Conservation (phyloP, 2,888 invertebrate species). For the Phaedon cochleariae region DNA sequence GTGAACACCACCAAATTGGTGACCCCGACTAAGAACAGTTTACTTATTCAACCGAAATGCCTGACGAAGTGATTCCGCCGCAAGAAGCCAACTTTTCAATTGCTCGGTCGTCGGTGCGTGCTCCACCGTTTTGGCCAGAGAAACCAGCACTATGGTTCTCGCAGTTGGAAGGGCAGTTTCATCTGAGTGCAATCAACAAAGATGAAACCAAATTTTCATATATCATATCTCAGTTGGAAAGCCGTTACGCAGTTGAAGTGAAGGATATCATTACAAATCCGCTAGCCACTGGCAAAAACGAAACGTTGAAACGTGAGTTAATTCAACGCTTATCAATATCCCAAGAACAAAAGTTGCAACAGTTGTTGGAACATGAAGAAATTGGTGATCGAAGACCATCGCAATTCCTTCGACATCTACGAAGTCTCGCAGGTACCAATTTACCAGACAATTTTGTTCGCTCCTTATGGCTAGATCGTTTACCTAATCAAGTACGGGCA, state of each 20-base stretch:
- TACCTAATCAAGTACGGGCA: neutral
- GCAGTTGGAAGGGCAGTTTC: neutral
- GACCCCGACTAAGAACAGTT: too few relatives aligned
- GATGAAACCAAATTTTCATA: neutral
- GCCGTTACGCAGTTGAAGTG: neutral
- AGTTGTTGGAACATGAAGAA: conserved; percentile 27
- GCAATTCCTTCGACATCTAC: neutral
- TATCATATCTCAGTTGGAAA: neutral
- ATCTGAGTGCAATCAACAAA: neutral
- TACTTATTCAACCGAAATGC: too few relatives aligned
- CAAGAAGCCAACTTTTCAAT: too few relatives aligned
- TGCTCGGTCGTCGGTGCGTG: too few relatives aligned
- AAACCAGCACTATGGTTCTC: neutral
- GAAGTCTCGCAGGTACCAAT: neutral
- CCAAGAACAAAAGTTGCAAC: conserved; percentile 24
- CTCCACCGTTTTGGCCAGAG: too few relatives aligned
- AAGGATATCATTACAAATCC: neutral
- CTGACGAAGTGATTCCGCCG: too few relatives aligned
- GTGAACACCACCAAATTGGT: too few relatives aligned
- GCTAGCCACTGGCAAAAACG: neutral
- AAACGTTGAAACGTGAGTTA: neutral
- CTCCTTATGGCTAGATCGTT: neutral
- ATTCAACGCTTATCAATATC: conserved; percentile 9
- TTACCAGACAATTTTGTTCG: neutral
- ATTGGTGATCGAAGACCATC: conserved; percentile 14